Percentiles rank a stretch among this genome's conserved stretches.
Evolutionary conservation across 2,113 vertebrate species (phyloP).

Genomic region (Oxyura jamaicensis): DNA sequence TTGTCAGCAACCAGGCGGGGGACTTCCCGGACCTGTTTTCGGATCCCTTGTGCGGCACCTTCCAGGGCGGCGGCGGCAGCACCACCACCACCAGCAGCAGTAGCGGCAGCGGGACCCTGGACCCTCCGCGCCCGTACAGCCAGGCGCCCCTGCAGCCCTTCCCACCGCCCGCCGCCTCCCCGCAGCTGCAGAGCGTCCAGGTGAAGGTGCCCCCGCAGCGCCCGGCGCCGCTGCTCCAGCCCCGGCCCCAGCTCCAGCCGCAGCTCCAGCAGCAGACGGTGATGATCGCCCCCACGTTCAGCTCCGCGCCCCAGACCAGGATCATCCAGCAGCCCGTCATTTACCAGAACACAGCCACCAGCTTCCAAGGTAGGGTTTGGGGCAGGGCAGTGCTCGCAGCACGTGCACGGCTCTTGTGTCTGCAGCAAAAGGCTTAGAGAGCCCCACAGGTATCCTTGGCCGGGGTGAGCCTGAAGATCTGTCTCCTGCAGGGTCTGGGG

Average conservation of each 20-base stretch:
- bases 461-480: accelerated
- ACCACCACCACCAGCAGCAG: too few relatives aligned
- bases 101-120: background rate
- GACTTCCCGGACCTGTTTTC: conserved; percentile 95
- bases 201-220: conserved; percentile 58
- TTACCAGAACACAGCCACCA: conserved; percentile 87
- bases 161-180: conserved; percentile 19
- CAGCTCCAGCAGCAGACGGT: conserved; percentile 86
- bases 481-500: background rate
- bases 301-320: conserved; percentile 85
- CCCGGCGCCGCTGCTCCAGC: conserved; percentile 85
- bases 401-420: background rate
- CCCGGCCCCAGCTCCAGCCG: conserved; percentile 82
- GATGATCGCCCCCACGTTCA: conserved; percentile 88
- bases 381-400: background rate
- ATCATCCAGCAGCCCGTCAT: conserved; percentile 94
- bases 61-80: background rate
- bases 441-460: background rate
- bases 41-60: conserved; percentile 80
- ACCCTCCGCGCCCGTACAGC: conserved; percentile 67
- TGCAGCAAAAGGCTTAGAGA: too few relatives aligned
- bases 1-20: conserved; percentile 94
- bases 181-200: conserved; percentile 72
- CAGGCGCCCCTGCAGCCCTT: conserved; percentile 72
- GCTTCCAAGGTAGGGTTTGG: conserved; percentile 87